phyloP scores from a whole-genome alignment of 2,888 invertebrate genomes.

The Leptopilina drosophilae region DNA sequence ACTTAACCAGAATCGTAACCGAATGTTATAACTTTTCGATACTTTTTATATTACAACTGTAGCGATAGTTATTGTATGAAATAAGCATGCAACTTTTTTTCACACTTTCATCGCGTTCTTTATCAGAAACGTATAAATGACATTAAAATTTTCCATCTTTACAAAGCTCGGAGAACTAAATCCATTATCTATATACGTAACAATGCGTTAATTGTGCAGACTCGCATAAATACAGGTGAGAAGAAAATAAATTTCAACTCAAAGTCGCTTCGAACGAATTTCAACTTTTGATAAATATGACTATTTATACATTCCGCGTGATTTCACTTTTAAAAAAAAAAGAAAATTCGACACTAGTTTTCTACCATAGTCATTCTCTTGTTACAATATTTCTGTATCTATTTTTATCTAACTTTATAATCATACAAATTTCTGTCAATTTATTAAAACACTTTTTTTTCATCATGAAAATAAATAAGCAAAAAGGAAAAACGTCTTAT shows the following conservation, averaged over 20 bases:
- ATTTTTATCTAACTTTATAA: too few relatives aligned
- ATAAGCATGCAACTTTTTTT: background rate
- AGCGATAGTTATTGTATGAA: background rate
- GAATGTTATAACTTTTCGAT: too few relatives aligned
- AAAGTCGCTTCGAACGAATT: too few relatives aligned
- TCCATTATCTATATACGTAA: constrained; percentile 53
- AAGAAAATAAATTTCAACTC: background rate
- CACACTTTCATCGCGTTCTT: constrained; percentile 34
- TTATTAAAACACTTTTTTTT: too few relatives aligned
- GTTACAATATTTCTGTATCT: too few relatives aligned
- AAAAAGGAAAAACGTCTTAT: constrained; percentile 43
- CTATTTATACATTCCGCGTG: too few relatives aligned
- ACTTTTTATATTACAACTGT: too few relatives aligned
- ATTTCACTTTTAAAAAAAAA: too few relatives aligned
- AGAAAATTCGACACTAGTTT: too few relatives aligned
- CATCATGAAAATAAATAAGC: background rate
- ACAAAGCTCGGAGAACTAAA: constrained; percentile 43
- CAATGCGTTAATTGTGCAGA: background rate
- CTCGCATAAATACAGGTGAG: background rate
- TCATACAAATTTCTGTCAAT: too few relatives aligned
- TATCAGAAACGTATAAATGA: constrained; percentile 54
- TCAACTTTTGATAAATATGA: too few relatives aligned
- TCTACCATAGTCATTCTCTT: too few relatives aligned
- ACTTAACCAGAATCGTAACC: background rate
- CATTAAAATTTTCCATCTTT: constrained; percentile 65